phyloP scores from a whole-genome alignment of 2,113 vertebrate genomes.

The Ariopsis seemanni region DNA sequence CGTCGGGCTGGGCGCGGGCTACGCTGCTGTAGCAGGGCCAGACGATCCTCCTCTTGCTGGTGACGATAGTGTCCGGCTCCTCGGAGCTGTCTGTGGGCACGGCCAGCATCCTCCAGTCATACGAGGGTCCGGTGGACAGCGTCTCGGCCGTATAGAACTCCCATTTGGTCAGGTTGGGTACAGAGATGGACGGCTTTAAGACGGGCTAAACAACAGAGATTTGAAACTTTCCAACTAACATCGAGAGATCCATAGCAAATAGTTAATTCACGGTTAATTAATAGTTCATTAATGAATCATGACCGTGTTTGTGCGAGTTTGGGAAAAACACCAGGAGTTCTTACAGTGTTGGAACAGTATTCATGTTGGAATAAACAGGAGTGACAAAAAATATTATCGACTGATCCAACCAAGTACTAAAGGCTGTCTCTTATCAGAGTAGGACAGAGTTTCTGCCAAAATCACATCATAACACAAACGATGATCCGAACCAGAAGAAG shows the following conservation, averaged over 20 bases:
- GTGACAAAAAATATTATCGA: background rate
- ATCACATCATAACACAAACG: slow-evolving; percentile 4
- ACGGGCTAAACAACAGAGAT: slow-evolving; percentile 69
- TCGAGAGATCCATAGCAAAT: background rate
- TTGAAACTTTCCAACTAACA: background rate
- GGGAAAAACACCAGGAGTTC: background rate
- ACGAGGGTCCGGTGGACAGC: slow-evolving; percentile 87
- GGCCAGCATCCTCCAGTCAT: slow-evolving; percentile 85
- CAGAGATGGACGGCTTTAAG: slow-evolving; percentile 84
- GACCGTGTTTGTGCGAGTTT: background rate
- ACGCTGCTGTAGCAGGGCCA: slow-evolving; percentile 96
- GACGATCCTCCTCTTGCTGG: slow-evolving; percentile 86
- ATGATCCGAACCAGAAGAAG: slow-evolving; percentile 20
- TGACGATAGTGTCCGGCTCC: slow-evolving; percentile 74
- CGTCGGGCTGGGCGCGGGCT: slow-evolving; percentile 84
- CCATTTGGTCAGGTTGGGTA: slow-evolving; percentile 91
- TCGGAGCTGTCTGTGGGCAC: slow-evolving; percentile 70
- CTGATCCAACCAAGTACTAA: slow-evolving; percentile 37
- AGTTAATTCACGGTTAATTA: background rate
- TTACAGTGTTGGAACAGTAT: slow-evolving; percentile 22
- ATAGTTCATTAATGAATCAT: background rate
- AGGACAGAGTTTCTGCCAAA: slow-evolving; percentile 1
- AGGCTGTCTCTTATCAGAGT: slow-evolving; percentile 20
- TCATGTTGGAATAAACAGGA: slow-evolving; percentile 20
- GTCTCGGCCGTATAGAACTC: slow-evolving; percentile 94